Evolutionary conservation across 2,797 vertebrate genomes (phyloP), one percentile per base, ranked within the genome.

Genomic region (Macropus fuliginosus): DNA sequence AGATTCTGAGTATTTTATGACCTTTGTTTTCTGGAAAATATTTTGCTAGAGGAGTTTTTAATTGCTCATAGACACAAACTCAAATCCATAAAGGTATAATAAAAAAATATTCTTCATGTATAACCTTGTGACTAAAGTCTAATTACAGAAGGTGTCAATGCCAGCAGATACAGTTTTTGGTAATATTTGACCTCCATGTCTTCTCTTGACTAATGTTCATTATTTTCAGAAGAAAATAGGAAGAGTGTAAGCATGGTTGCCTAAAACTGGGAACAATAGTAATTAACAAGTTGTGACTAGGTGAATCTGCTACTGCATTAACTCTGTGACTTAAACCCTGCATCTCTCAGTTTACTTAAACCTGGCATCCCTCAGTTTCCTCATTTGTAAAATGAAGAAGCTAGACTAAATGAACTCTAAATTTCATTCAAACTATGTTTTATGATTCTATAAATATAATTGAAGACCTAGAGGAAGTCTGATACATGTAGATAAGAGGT

Each of bases 291-390:
- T 57, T 96, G 31, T 59, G 56, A 13, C 54, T 81, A 55, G 5
- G 29, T 94, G 54, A 81, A 14, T 95, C 2, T n/a, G 34, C 55
- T 11, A 34, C 27, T 94, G 87, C 92, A 1, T 54, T 94, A 66
- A 46, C 52, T 92, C 3, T 34, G 46, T 91, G 50, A 96, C 94
- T 90, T 55, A 93, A 89, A 94, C 5, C 89, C 34, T 31, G 0
- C 50, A 16, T 91, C 56, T 91, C 92, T 16, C 1, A 94, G 55
- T 94, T 92, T 95, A 96, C 94, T 90, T 55, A 93, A 89, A 94
- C 8, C 89, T 28, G 28, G 0, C 54, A 16, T 91, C 56, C 92
- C 92, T 16, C 1, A 94, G 55, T 94, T 92, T 95, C 92, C 50
- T 94, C 95, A 93, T 46, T 40, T 81, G 55, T 66, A 29, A 96